phyloP scores from a whole-genome alignment of 2,888 invertebrate species.

The Neoaliturus tenellus region DNA sequence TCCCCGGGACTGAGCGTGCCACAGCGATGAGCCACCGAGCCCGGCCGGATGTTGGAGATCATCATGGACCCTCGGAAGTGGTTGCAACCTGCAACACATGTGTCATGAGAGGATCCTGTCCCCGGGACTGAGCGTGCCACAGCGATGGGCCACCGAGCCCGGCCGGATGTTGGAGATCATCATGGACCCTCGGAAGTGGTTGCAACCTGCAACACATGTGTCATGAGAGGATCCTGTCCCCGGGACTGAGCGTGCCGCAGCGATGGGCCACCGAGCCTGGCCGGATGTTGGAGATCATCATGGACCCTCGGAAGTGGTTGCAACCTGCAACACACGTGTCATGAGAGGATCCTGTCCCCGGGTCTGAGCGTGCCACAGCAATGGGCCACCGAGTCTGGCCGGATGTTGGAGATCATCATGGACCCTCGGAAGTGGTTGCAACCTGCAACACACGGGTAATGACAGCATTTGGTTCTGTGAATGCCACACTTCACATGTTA shows the following conservation, averaged over 20 bases:
- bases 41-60: conserved; percentile 92
- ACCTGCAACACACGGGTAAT: too few relatives aligned
- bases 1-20: conserved; percentile 93
- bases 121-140: conserved; percentile 90
- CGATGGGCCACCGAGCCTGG: conserved; percentile 94
- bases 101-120: conserved; percentile 92
- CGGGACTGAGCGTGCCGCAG: conserved; percentile 90
- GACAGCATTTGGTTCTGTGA: too few relatives aligned
- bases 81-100: conserved; percentile 39
- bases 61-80: conserved; percentile 63
- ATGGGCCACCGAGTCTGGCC: too few relatives aligned
- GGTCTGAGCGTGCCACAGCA: too few relatives aligned
- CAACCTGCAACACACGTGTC: conserved; percentile 41
- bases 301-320: conserved; percentile 60
- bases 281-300: conserved; percentile 87
- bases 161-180: conserved; percentile 90
- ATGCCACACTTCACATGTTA: too few relatives aligned
- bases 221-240: conserved; percentile 92
- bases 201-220: conserved; percentile 42
- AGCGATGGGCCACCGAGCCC: conserved; percentile 93
- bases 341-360: too few relatives aligned
- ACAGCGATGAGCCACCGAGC: conserved; percentile 93
- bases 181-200: conserved; percentile 62
- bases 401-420: too few relatives aligned
- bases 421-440: too few relatives aligned